A percentile compares a stretch with the other conserved stretches of the same genome.
These are phyloP conservation scores for Lottia gigantea DNA, from an alignment of 2,888 invertebrate species.

Conservation along the genomic window DNA sequence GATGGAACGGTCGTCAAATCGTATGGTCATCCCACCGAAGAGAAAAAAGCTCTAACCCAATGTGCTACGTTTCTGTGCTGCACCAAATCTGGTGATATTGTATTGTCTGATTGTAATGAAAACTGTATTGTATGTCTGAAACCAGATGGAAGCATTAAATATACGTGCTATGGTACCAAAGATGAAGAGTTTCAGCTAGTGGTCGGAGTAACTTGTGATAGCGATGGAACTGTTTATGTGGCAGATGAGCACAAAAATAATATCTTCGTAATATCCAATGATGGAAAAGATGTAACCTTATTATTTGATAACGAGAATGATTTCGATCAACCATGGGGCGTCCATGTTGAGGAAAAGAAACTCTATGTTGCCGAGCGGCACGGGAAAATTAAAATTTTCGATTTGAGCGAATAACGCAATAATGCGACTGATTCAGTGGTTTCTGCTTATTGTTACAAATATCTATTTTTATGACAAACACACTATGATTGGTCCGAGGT, in stretches of 20 bases:
- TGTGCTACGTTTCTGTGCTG: conserved; percentile 7
- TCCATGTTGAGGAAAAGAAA: background rate
- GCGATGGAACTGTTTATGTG: background rate
- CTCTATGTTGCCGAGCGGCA: background rate
- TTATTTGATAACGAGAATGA: conserved; percentile 4
- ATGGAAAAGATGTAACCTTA: background rate
- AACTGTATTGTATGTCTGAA: background rate
- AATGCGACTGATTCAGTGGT: too few relatives aligned
- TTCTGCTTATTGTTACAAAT: too few relatives aligned
- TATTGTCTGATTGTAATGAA: conserved; percentile 1
- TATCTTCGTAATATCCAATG: background rate
- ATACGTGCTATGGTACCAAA: background rate
- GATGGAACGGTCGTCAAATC: conserved; percentile 1
- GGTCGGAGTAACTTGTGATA: conserved; percentile 3
- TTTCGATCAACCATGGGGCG: background rate
- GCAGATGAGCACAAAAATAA: conserved; percentile 7
- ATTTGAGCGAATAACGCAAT: background rate
- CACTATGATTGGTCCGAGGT: too few relatives aligned
- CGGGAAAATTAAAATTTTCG: background rate
- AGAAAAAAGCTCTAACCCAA: background rate
- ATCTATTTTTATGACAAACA: too few relatives aligned
- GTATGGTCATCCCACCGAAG: background rate
- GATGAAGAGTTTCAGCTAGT: background rate
- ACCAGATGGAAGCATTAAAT: background rate
- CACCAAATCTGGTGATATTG: background rate